A percentile compares a stretch with the other conserved stretches of the same genome.
Conservation (phyloP, 1,140 invertebrate genomes). For the Phortica variegata region DNA sequence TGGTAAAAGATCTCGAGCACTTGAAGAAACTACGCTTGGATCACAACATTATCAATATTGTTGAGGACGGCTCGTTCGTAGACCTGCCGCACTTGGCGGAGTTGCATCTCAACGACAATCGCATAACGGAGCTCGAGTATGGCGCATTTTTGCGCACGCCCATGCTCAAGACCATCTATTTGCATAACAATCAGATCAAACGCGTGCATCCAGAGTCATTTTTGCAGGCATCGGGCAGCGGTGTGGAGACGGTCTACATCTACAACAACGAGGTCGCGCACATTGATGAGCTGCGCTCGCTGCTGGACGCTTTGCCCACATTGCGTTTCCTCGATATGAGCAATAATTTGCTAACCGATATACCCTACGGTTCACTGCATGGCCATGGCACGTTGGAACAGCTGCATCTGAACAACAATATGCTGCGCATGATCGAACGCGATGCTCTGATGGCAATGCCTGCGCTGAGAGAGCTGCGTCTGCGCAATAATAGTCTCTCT, state of each 20-base stretch:
- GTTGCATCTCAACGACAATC: slow-evolving; percentile 71
- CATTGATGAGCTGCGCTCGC: slow-evolving; percentile 68
- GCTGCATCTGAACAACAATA: slow-evolving; percentile 78
- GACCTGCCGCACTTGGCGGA: slow-evolving; percentile 72
- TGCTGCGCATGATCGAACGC: slow-evolving; percentile 69
- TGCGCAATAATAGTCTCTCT: slow-evolving; percentile 76
- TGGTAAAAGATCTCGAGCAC: slow-evolving; percentile 71
- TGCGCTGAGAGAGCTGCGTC: slow-evolving; percentile 73
- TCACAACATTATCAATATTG: slow-evolving; percentile 68
- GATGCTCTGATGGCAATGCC: slow-evolving; percentile 80
- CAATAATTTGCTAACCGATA: slow-evolving; percentile 71
- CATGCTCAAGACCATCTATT: slow-evolving; percentile 68
- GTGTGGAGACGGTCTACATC: slow-evolving; percentile 74
- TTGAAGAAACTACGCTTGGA: slow-evolving; percentile 70
- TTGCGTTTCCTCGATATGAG: slow-evolving; percentile 76
- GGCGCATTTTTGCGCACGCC: slow-evolving; percentile 79
- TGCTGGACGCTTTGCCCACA: slow-evolving; percentile 74
- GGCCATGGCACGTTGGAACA: slow-evolving; percentile 78
- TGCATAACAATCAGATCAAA: slow-evolving; percentile 77
- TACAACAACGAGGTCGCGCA: slow-evolving; percentile 75
- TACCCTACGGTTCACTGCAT: slow-evolving; percentile 71
- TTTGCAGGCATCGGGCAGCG: slow-evolving; percentile 68
- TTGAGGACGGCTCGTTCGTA: slow-evolving; percentile 77
- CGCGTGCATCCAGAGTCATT: slow-evolving; percentile 79
- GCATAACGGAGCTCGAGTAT: slow-evolving; percentile 72